Percentiles rank a stretch among this genome's conserved stretches.
Evolutionary conservation across 2,888 invertebrate genomes (phyloP).

Genomic region (Cataglyphis albicans): DNA sequence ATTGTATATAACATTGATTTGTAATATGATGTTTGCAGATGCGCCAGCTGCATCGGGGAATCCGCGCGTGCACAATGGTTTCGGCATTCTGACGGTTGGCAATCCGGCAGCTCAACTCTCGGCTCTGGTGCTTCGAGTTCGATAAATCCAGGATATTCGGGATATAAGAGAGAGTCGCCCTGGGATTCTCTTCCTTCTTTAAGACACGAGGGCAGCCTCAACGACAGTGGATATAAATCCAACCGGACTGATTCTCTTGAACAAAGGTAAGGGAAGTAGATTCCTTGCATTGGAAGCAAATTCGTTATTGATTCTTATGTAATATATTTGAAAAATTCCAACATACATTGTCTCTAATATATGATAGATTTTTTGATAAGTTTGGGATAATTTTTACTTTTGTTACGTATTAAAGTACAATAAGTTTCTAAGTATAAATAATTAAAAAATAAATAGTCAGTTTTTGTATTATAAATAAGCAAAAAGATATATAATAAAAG

Average conservation of each 20-base stretch:
- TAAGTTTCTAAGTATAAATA: background rate
- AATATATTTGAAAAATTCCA: background rate
- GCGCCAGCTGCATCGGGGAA: constrained; percentile 96
- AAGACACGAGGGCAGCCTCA: constrained; percentile 94
- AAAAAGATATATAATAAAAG: background rate
- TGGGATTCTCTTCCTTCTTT: constrained; percentile 96
- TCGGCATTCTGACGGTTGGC: constrained; percentile 96
- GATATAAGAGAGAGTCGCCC: constrained; percentile 91
- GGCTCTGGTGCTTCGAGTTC: constrained; percentile 87
- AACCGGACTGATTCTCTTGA: constrained; percentile 95
- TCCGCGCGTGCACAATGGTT: constrained; percentile 96
- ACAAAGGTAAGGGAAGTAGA: constrained; percentile 89
- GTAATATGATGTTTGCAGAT: constrained; percentile 85
- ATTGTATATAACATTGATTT: background rate
- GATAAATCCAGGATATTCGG: constrained; percentile 82
- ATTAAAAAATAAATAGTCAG: background rate
- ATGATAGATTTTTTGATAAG: constrained; percentile 8
- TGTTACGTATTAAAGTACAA: background rate
- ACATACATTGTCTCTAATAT: background rate
- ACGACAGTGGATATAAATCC: constrained; percentile 95
- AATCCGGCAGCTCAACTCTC: constrained; percentile 91
- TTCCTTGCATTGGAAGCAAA: background rate
- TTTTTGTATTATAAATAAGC: constrained; percentile 14
- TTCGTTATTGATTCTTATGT: background rate
- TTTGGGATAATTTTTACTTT: background rate